These are phyloP conservation scores for Dipodomys merriami DNA, from an alignment of 2,113 vertebrate genomes.

Conservation along the genomic window DNA sequence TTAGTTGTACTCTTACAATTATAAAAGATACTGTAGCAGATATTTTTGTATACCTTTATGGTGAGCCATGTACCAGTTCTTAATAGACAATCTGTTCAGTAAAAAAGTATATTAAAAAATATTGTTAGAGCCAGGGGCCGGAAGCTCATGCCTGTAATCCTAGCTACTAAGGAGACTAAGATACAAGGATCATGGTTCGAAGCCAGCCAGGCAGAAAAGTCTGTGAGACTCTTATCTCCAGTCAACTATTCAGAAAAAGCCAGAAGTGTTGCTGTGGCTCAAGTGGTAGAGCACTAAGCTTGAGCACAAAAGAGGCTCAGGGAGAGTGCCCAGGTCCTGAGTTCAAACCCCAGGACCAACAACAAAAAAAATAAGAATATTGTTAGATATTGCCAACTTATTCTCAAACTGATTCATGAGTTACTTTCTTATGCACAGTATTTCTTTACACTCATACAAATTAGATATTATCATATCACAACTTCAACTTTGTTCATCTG, in stretches of 20 bases:
- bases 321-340: no score
- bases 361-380: neutral
- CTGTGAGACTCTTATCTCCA: no score
- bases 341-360: no score
- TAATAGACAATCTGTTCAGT: neutral
- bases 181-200: no score
- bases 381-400: neutral
- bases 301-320: no score
- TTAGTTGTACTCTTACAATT: neutral
- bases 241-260: no score
- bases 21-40: neutral
- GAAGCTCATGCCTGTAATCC: no score
- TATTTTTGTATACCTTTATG: slow-evolving; percentile 12
- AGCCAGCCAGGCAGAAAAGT: no score
- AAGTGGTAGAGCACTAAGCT: no score
- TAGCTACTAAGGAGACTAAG: no score
- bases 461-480: neutral
- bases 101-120: slow-evolving; percentile 11
- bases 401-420: neutral
- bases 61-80: neutral
- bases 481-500: neutral
- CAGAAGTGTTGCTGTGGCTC: no score
- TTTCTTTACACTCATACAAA: neutral
- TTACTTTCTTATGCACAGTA: neutral
- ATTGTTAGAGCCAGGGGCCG: no score